Evolutionary conservation across 2,888 invertebrate genomes (phyloP).

Genomic region (Drosophila infuscata): DNA sequence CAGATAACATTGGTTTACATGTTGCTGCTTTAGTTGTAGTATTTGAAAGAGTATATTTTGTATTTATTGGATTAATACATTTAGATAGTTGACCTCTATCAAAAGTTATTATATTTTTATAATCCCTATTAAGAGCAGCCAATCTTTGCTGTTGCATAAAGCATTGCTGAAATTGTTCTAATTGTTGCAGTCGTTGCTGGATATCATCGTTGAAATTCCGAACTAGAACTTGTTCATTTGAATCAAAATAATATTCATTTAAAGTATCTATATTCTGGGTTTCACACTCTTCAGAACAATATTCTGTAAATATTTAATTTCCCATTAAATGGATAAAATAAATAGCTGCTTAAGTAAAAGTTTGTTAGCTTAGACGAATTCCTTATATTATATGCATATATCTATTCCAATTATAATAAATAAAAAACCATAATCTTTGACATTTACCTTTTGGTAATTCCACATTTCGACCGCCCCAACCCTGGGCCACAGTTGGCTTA

Average conservation of each 20-base stretch:
- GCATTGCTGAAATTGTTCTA: conserved; percentile 67
- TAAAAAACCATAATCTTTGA: not conserved
- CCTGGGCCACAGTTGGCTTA: conserved; percentile 84
- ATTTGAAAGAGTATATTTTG: not conserved
- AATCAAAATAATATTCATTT: conserved; percentile 5
- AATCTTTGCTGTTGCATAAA: conserved; percentile 49
- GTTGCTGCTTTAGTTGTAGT: not conserved
- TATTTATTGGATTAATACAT: not conserved
- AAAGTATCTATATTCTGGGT: conserved; percentile 2
- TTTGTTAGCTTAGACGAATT: not conserved
- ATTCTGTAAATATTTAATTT: conserved; percentile 51
- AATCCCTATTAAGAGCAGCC: conserved; percentile 12
- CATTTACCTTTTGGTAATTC: conserved; percentile 82
- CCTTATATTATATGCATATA: not conserved
- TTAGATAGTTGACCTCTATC: not conserved
- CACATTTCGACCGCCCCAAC: conserved; percentile 84
- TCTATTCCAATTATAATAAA: not conserved
- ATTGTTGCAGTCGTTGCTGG: conserved; percentile 62
- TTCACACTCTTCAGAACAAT: conserved; percentile 23
- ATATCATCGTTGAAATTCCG: conserved; percentile 44
- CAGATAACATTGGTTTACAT: not conserved
- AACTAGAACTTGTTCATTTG: conserved; percentile 2
- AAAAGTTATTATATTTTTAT: not conserved
- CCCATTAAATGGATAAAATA: not conserved
- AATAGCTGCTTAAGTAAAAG: not conserved